These are phyloP conservation scores for Idaea dimidiata DNA, from an alignment of 2,888 invertebrate species.

Conservation along the genomic window DNA sequence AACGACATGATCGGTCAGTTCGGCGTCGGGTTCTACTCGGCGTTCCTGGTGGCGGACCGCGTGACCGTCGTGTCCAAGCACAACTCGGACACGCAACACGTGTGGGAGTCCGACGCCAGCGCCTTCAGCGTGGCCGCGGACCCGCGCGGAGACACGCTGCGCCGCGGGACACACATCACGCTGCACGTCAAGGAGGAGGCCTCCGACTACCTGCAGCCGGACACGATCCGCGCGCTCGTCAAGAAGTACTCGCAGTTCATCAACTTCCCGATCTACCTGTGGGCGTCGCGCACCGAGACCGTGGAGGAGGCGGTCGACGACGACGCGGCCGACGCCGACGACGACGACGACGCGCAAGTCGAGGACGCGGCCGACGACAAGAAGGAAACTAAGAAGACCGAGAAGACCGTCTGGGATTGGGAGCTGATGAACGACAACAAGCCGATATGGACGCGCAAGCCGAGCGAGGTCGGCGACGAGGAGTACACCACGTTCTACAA, in stretches of 20 bases:
- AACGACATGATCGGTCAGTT: slow-evolving; percentile 99
- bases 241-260: slow-evolving; percentile 99
- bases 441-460: slow-evolving; percentile 99
- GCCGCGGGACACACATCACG: slow-evolving; percentile 93
- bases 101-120: slow-evolving; percentile 98
- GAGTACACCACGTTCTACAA: slow-evolving; percentile 98
- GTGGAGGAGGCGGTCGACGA: slow-evolving; percentile 34
- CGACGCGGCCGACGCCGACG: slow-evolving; percentile 33
- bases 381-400: slow-evolving; percentile 88
- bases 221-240: slow-evolving; percentile 93
- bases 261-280: slow-evolving; percentile 98
- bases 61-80: slow-evolving; percentile 98
- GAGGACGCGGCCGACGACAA: slow-evolving; percentile 86
- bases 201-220: slow-evolving; percentile 95
- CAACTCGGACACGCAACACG: slow-evolving; percentile 95
- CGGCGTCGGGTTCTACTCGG: slow-evolving; percentile 99
- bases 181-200: slow-evolving; percentile 98
- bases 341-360: slow-evolving; percentile 78
- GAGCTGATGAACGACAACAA: slow-evolving; percentile 97
- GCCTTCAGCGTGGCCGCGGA: slow-evolving; percentile 95
- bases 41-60: slow-evolving; percentile 97
- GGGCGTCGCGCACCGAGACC: slow-evolving; percentile 83
- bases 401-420: slow-evolving; percentile 99
- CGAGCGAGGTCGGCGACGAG: slow-evolving; percentile 88
- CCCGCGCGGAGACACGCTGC: slow-evolving; percentile 95